Base-by-base conservation (phyloP, 2,888 invertebrate species). In the Vesta saturnalis region DNA sequence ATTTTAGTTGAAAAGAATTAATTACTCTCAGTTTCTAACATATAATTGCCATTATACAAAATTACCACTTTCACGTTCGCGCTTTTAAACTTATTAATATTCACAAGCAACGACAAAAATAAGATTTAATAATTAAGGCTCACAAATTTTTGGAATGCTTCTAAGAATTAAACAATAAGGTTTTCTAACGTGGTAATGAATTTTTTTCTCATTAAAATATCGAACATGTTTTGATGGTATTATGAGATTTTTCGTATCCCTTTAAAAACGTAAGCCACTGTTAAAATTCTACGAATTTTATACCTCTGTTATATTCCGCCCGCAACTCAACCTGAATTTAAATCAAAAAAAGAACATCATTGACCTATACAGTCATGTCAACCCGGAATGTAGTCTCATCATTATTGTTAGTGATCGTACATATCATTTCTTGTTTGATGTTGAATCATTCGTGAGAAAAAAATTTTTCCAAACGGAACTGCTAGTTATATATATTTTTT, bases 311-410 rank as follows among this genome's bases (percentile, higher is more conserved):
- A 73, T 76, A 76, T 76, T 73, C 76, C 76, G 78, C 78, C 78
- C 76, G 78, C 78, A 77, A n/a, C 78, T 77, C 78, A 71, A 72
- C 76, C 77, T 76, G 79, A 78, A 79, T 79, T 78, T 77, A 77
- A 78, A 79, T 77, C 75, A 76, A 76, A 52, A 49, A 15, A 67
- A 73, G 72, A 75, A 72, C 76, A 75, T 73, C 73, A 72, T 64
- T 64, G 72, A 71, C 71, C 69, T 69, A 71, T 67, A 64, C 54
- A 55, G 67, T 69, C 70, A 64, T 49, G 47, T 49, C 52, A 52
- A 18, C 52, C 52, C 21, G 52, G 52, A 52, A 52, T 52, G 52
- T 52, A 12, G 19, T 19, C 52, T 52, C 52, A 18, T 52, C 49
- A 49, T 49, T 49, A 52, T 52, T 52, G 52, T 52, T 52, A 47